Conservation (phyloP, 2,113 vertebrate species). For the Rhinogobius similis region DNA sequence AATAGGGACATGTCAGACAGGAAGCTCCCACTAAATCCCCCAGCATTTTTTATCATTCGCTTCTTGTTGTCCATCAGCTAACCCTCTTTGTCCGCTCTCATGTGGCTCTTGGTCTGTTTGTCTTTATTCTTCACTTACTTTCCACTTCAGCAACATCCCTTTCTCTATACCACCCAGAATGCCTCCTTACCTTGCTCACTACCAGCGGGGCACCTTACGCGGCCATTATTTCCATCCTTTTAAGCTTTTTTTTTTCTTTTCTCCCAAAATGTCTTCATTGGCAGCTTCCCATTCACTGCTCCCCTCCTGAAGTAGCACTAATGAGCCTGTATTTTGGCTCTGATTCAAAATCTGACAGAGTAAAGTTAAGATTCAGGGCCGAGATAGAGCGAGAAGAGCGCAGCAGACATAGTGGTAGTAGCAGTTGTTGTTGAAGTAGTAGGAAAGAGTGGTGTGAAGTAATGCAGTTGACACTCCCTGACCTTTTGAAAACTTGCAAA, state of each 20-base stretch:
- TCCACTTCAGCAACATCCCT: conserved; percentile 29
- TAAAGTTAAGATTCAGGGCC: conserved; percentile 20
- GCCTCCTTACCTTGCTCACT: neutral
- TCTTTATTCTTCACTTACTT: conserved; percentile 18
- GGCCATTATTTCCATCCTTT: conserved; percentile 6
- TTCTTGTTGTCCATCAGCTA: neutral
- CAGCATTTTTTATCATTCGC: conserved; percentile 23
- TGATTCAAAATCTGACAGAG: conserved; percentile 34
- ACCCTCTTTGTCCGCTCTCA: conserved; percentile 18
- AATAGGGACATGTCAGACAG: conserved; percentile 6
- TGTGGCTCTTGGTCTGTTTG: neutral
- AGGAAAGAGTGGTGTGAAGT: conserved; percentile 8
- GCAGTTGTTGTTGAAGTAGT: neutral
- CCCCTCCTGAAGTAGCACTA: conserved; percentile 30
- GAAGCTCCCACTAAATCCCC: conserved; percentile 22
- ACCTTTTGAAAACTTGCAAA: conserved; percentile 60
- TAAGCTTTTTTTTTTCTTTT: neutral
- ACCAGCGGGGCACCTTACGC: conserved; percentile 16
- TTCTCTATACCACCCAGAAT: neutral
- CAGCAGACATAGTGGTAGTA: conserved; percentile 13
- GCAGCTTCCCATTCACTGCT: conserved; percentile 38
- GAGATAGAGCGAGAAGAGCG: conserved; percentile 10
- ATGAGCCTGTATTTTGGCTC: conserved; percentile 32
- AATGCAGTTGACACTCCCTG: conserved; percentile 42
- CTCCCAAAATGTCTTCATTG: conserved; percentile 23